Percentiles rank a stretch among this genome's conserved stretches.
These are phyloP conservation scores for Prinia subflava DNA, from an alignment of 2,113 vertebrate genomes.

Conservation along the genomic window DNA sequence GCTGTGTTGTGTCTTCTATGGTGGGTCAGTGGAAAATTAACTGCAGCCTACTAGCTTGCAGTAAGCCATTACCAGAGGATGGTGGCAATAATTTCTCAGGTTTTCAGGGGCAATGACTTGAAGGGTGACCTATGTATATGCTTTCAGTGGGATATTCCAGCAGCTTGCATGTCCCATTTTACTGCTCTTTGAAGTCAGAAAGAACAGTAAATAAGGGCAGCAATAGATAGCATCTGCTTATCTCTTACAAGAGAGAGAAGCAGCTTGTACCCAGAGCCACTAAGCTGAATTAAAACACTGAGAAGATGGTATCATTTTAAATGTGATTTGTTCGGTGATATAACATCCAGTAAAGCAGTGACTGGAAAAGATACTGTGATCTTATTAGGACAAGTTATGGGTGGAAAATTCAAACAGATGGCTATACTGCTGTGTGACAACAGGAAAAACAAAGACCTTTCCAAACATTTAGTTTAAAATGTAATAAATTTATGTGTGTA, in stretches of 20 bases:
- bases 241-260: neutral
- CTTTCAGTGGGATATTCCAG: neutral
- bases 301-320: constrained; percentile 9
- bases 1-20: neutral
- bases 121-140: neutral
- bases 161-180: neutral
- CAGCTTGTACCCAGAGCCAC: constrained; percentile 1
- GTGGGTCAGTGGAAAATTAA: neutral
- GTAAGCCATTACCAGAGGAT: neutral
- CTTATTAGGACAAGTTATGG: neutral
- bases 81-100: neutral
- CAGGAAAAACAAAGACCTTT: neutral
- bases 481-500: neutral
- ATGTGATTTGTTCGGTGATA: constrained; percentile 17
- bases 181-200: neutral
- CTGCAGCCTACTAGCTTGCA: neutral
- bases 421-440: neutral
- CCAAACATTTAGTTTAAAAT: neutral
- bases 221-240: neutral
- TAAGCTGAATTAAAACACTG: constrained; percentile 28
- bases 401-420: neutral
- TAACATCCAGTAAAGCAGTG: neutral
- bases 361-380: neutral
- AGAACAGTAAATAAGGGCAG: neutral
- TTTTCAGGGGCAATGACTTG: neutral